Evolutionary conservation across 1,140 invertebrate genomes (phyloP).

Genomic region (Procambarus clarkii): DNA sequence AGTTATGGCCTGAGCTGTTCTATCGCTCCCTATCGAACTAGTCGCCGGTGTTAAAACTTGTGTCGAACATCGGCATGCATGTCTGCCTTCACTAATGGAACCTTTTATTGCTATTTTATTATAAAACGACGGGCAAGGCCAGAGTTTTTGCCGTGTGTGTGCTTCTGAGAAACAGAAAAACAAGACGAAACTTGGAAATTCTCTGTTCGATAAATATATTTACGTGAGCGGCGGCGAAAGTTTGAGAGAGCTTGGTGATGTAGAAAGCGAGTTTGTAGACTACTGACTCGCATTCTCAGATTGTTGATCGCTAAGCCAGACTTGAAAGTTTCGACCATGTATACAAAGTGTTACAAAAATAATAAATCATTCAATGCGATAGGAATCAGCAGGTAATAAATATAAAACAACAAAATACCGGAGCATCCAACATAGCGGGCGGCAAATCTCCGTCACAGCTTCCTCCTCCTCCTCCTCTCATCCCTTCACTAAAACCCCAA

Average conservation of each 20-base stretch:
- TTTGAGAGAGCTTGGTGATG: constrained; percentile 18
- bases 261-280: constrained; percentile 19
- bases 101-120: no score
- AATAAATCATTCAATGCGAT: not conserved
- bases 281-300: constrained; percentile 1
- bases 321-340: not conserved
- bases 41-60: not conserved
- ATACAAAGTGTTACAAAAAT: not conserved
- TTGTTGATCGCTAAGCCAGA: not conserved
- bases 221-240: constrained; percentile 26
- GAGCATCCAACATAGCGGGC: not conserved
- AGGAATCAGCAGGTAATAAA: not conserved
- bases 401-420: constrained; percentile 1
- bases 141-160: not conserved
- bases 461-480: constrained; percentile 14
- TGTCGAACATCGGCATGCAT: not conserved
- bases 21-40: not conserved
- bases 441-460: constrained; percentile 21
- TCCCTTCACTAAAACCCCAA: constrained; percentile 31
- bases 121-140: not conserved
- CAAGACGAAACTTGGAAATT: not conserved
- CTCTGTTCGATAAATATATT: constrained; percentile 28
- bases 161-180: not conserved
- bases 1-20: not conserved
- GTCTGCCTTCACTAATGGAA: no score